Evolutionary conservation across 1,140 invertebrate genomes (phyloP).

Genomic region (Homarus americanus): DNA sequence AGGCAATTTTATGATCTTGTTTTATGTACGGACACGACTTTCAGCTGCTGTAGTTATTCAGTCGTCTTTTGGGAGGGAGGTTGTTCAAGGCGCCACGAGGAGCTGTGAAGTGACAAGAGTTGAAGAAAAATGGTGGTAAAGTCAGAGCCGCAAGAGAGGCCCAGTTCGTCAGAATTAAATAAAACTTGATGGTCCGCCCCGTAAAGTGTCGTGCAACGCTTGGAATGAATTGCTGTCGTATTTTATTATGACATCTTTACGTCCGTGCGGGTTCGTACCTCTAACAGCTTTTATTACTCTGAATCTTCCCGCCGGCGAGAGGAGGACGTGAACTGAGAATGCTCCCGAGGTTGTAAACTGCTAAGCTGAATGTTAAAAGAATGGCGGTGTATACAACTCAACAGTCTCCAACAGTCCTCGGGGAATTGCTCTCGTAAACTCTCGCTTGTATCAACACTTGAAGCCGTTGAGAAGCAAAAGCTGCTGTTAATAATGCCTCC

Average conservation of each 20-base stretch:
- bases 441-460: neutral
- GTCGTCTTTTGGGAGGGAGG: no score
- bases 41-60: no score
- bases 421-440: conserved; percentile 6
- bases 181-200: neutral
- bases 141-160: no score
- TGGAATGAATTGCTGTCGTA: neutral
- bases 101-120: no score
- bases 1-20: no score
- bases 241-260: neutral
- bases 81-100: no score
- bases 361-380: neutral
- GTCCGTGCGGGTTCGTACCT: neutral
- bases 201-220: neutral
- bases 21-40: no score
- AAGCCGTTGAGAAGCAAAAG: neutral
- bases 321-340: neutral
- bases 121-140: no score
- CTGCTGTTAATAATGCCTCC: neutral
- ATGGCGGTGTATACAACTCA: neutral
- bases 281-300: neutral
- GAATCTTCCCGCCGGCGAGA: neutral
- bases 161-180: neutral
- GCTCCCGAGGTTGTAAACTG: neutral
- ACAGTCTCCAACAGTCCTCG: neutral